Evolutionary conservation across 2,797 vertebrate species (phyloP).

Genomic region (Rhadinocentrus ornatus): DNA sequence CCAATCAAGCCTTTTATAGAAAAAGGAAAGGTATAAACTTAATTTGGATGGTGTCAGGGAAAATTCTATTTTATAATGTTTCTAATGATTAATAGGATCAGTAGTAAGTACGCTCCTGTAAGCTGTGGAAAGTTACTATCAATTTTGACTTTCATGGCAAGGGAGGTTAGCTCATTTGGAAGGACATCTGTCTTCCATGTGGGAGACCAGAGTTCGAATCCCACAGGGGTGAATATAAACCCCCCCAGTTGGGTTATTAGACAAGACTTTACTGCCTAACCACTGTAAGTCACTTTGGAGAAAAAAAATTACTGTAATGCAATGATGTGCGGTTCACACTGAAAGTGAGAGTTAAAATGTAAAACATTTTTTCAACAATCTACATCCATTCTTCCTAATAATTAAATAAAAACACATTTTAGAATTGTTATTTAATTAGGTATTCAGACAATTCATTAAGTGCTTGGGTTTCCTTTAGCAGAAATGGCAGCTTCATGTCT

Average conservation of each 20-base stretch:
- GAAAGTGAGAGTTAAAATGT: neutral
- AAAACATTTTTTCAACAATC: neutral
- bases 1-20: neutral
- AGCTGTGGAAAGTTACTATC: neutral
- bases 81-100: neutral
- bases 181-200: too few relatives aligned
- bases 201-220: too few relatives aligned
- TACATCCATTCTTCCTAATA: too few relatives aligned
- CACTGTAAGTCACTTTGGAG: too few relatives aligned
- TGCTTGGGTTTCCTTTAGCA: neutral
- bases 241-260: too few relatives aligned
- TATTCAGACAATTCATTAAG: neutral
- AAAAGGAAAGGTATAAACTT: too few relatives aligned
- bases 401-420: too few relatives aligned
- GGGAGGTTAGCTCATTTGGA: too few relatives aligned
- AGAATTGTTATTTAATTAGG: too few relatives aligned
- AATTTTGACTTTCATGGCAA: neutral
- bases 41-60: neutral
- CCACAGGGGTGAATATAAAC: too few relatives aligned
- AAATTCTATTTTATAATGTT: neutral
- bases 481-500: neutral
- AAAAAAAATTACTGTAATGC: too few relatives aligned
- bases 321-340: neutral
- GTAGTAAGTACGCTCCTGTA: neutral
- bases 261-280: too few relatives aligned